Base-by-base conservation (phyloP, 2,113 vertebrate species). In the Vidua macroura region DNA sequence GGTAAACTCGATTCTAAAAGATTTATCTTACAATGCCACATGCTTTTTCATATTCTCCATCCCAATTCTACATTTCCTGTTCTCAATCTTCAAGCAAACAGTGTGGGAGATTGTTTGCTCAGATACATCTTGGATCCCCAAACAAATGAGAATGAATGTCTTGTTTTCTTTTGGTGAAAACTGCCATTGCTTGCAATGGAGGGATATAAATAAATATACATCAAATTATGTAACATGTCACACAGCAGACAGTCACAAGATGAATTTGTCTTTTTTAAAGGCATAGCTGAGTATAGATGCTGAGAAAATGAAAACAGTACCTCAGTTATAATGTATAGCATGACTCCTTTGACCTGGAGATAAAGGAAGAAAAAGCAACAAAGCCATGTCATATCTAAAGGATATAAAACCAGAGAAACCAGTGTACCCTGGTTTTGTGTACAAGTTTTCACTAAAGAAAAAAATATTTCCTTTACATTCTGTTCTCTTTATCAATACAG, bases 131-230 rank as follows among this genome's bases (percentile, higher is more conserved):
- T 79, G 68, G 44, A 77, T 87, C 16, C 43, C 68, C 75, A 85
- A 87, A 66, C 13, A 95, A 96, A 96, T 94, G 64, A 95, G 62
- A 92, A 97, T 91, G 17, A 90, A 88, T 90, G 69, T 35, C 56
- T 87, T 95, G 75, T 91, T 96, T 84, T 84, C 72, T 75, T 83
- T 91, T 88, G 55, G 85, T 87, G 82, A 95, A 95, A 96, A 77
- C 31, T 35, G 21, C 85, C 83, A 94, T 95, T 96, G 39, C 92
- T 96, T 94, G 52, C 49, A 89, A 94, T 74, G 72, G 64, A 91
- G 44, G 15, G 46, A 93, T 97, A 96, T 91, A 97, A 98, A 97
- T 95, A 92, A 51, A 79, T 92, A 94, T 85, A 75, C 76, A 96
- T 96, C 88, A 96, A 96, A 96, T 92, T 58, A 95, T 35, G 73